Conservation (phyloP, 2,113 vertebrate species). For the Strix uralensis region DNA sequence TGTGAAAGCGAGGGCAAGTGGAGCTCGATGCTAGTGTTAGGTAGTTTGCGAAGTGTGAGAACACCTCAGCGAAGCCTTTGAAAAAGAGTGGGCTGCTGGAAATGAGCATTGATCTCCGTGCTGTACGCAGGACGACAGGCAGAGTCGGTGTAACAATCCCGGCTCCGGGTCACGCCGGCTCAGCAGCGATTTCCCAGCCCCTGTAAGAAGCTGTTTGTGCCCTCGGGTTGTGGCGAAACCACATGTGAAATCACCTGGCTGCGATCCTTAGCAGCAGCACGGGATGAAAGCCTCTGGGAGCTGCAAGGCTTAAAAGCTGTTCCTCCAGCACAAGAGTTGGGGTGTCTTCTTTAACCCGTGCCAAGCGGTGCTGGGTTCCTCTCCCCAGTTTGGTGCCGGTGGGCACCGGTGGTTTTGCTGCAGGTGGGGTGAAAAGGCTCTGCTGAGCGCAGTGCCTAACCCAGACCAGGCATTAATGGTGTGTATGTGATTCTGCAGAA, state of each 20-base stretch:
- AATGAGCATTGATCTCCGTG: not conserved
- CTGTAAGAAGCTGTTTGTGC: not conserved
- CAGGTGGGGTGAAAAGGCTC: not conserved
- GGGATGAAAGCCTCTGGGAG: not conserved
- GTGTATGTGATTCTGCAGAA: not conserved
- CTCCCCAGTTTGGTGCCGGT: not conserved
- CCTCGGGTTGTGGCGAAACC: not conserved
- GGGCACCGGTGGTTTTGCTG: not conserved
- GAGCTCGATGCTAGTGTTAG: not conserved
- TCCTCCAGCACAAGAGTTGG: not conserved
- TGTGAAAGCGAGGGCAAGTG: not conserved
- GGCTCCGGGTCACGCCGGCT: not conserved
- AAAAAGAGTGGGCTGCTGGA: not conserved
- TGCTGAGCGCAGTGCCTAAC: not conserved
- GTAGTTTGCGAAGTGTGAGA: not conserved
- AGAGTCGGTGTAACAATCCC: fast-evolving
- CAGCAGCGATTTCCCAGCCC: not conserved
- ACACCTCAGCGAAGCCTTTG: not conserved
- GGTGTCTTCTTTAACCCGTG: not conserved
- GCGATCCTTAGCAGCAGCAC: no score
- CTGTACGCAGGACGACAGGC: no score
- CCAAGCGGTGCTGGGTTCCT: fast-evolving
- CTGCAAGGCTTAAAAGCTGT: not conserved
- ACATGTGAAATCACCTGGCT: not conserved
- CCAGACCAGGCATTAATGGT: not conserved